A percentile compares a stretch with the other conserved stretches of the same genome.
These are phyloP conservation scores for Gastrophysa polygoni DNA, from an alignment of 2,888 invertebrate genomes.

Conservation along the genomic window DNA sequence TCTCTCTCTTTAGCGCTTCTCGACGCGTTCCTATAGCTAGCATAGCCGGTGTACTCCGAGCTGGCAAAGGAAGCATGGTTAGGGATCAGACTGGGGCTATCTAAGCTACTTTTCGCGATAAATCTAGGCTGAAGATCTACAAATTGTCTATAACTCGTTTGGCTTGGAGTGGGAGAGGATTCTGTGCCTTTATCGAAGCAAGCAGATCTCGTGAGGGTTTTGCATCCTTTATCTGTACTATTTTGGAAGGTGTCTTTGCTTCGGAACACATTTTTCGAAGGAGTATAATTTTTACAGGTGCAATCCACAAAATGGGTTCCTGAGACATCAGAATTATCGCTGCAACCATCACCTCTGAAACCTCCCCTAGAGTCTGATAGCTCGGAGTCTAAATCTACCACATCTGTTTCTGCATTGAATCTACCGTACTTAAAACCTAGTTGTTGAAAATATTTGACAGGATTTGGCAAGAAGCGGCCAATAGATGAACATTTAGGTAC, in stretches of 20 bases:
- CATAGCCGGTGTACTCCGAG: conserved; percentile 49
- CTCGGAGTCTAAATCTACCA: conserved; percentile 1
- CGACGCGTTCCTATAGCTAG: conserved; percentile 39
- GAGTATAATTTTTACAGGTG: conserved; percentile 25
- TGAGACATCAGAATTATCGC: conserved; percentile 21
- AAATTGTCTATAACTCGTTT: not conserved
- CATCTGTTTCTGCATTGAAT: not conserved
- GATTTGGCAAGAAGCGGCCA: conserved; percentile 24
- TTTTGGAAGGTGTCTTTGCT: not conserved
- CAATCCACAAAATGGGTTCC: conserved; percentile 36
- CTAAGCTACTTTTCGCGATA: conserved; percentile 35
- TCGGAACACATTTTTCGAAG: not conserved
- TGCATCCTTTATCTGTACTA: not conserved
- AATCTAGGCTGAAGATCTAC: not conserved
- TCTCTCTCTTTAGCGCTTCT: conserved; percentile 44
- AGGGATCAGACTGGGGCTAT: conserved; percentile 38
- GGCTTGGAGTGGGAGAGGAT: not conserved
- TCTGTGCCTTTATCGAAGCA: not conserved
- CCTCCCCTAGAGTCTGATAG: conserved; percentile 20
- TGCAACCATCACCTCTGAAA: conserved; percentile 28
- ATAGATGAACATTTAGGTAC: not conserved
- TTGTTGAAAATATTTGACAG: not conserved
- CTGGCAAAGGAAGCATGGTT: conserved; percentile 40
- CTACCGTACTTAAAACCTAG: not conserved
- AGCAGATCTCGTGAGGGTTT: not conserved